Base-by-base conservation (phyloP, 2,797 vertebrate species). In the Echiichthys vipera region DNA sequence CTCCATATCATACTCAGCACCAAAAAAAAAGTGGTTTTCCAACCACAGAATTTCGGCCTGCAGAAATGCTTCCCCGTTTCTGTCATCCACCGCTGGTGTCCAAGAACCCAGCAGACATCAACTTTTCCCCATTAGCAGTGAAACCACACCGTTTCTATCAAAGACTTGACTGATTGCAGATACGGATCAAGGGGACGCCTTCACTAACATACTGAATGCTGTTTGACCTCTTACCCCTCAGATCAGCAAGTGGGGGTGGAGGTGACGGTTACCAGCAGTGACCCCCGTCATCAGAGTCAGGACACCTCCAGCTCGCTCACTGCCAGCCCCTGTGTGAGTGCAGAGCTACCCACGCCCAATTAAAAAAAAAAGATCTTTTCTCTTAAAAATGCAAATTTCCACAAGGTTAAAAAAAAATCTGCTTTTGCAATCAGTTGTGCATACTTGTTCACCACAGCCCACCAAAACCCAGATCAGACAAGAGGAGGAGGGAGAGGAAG, bases 211-310 rank as follows among this genome's bases (percentile, higher is more conserved):
- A 15, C 36, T 72, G 70, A 78, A 74, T 54, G 40, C 54, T 69
- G 40, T 82, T 80, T 88, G 71, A 84, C 81, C 78, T 89, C 62
- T 79, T 83, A 85, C 82, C 89, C n/a, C 58, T 72, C 90, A 98
- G 97, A 96, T 89, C 94, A 96, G 89, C 95, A 94, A 2, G 95
- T 95, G 87, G 96, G 95, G 0, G 93, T 93, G 86, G 96, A 96
- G 85, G 95, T 96, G 82, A 95, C 93, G 71, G 95, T 95, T 22
- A 94, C 95, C 57, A 96, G 96, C 89, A 96, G 95, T 83, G 96
- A 96, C 78, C 95, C 95, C 73, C 95, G 94, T 86, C 96, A 95
- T 89, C 95, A 96, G 93, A 96, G 94, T 87, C 96, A 96, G 90
- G 95, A 96, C 37, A 95, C 96, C 76, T 95, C 95, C 71, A 95